These are phyloP conservation scores for Melanostoma mellinum DNA, from an alignment of 2,888 invertebrate genomes.

Conservation along the genomic window DNA sequence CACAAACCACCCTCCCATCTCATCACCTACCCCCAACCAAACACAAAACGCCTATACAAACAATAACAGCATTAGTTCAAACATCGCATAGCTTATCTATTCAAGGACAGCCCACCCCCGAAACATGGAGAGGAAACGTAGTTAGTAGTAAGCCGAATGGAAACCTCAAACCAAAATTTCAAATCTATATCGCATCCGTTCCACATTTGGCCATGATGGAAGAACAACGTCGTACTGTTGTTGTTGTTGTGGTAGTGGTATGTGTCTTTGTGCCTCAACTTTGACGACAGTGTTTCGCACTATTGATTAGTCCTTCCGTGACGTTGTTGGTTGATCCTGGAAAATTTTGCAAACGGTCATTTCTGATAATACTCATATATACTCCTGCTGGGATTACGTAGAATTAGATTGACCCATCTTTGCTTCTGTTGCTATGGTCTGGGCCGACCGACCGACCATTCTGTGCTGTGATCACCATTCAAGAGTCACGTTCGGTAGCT, in stretches of 20 bases:
- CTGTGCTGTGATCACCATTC: constrained; percentile 52
- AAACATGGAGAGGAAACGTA: constrained; percentile 21
- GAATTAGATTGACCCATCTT: constrained; percentile 7
- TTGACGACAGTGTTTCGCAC: constrained; percentile 50
- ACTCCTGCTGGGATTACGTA: neutral
- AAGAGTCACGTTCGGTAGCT: constrained; percentile 46
- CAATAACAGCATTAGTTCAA: constrained; percentile 66
- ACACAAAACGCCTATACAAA: constrained; percentile 58
- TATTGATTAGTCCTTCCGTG: constrained; percentile 61
- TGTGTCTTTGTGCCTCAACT: constrained; percentile 33
- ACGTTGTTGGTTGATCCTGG: constrained; percentile 35
- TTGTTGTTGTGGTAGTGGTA: neutral
- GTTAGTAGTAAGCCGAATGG: constrained; percentile 23
- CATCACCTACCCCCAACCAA: constrained; percentile 5
- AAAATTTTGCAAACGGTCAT: constrained; percentile 58
- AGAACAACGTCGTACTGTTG: neutral
- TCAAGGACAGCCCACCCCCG: constrained; percentile 65
- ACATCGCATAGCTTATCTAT: constrained; percentile 64
- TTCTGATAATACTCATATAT: neutral
- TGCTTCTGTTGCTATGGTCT: too few relatives aligned
- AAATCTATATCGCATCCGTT: constrained; percentile 28
- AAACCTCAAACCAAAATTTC: constrained; percentile 44
- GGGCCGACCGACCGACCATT: neutral
- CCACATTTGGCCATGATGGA: constrained; percentile 33
- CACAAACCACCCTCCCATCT: neutral